A percentile compares a stretch with the other conserved stretches of the same genome.
phyloP scores from a whole-genome alignment of 2,113 vertebrate genomes.

The Emydura subglobosa region DNA sequence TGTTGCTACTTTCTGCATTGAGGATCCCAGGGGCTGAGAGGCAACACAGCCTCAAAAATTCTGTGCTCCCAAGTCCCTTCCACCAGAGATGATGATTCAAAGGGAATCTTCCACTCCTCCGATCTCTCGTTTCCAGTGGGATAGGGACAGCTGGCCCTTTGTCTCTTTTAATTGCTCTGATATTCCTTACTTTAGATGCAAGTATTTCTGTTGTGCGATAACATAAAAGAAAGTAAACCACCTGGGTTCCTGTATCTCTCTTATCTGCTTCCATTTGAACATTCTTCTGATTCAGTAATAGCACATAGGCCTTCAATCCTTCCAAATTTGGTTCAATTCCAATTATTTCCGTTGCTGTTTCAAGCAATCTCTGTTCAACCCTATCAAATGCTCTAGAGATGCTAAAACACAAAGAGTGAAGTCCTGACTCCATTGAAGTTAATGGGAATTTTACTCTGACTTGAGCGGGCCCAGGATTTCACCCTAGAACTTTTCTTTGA shows the following conservation, averaged over 20 bases:
- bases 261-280: background rate
- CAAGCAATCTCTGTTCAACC: background rate
- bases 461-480: background rate
- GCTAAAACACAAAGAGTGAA: background rate
- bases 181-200: background rate
- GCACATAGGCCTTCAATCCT: background rate
- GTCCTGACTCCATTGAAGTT: background rate
- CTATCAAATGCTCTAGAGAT: background rate
- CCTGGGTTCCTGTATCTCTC: background rate
- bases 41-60: background rate
- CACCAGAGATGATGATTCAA: background rate
- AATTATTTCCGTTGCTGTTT: background rate
- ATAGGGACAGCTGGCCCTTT: background rate
- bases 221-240: background rate
- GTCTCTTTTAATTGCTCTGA: background rate
- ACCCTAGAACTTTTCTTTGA: background rate
- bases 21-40: background rate
- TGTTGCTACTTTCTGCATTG: background rate
- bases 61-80: background rate
- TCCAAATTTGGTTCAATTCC: background rate
- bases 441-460: background rate
- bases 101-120: background rate
- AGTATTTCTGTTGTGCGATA: background rate
- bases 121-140: background rate
- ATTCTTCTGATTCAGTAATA: background rate